phyloP scores from a whole-genome alignment of 1,140 invertebrate species.

The Macrocentrus cingulum region DNA sequence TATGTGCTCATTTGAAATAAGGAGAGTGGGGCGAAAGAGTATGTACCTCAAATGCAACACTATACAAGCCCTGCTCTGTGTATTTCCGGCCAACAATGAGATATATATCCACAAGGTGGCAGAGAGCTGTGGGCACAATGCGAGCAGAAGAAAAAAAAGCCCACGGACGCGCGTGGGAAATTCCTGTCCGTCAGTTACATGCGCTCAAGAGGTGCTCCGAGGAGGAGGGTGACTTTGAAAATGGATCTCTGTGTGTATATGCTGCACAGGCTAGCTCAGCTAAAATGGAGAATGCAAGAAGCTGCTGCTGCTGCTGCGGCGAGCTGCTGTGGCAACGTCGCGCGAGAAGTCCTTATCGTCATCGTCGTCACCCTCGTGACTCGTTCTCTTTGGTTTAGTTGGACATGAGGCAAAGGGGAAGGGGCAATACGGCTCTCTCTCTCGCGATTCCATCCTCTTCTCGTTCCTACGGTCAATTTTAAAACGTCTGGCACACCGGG shows the following conservation, averaged over 20 bases:
- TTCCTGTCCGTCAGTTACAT: not conserved
- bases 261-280: too few species aligned
- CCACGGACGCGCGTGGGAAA: conserved; percentile 1
- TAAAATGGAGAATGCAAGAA: too few species aligned
- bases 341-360: conserved; percentile 32
- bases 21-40: too few species aligned
- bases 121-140: conserved; percentile 1
- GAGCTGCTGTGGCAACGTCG: conserved; percentile 23
- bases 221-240: not conserved
- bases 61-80: too few species aligned
- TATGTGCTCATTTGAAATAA: too few species aligned
- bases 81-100: conserved; percentile 9
- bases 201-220: not conserved
- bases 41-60: too few species aligned
- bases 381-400: conserved; percentile 13
- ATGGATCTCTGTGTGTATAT: too few species aligned
- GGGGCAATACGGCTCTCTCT: conserved; percentile 3
- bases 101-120: conserved; percentile 13
- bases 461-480: conserved; percentile 36
- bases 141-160: not conserved
- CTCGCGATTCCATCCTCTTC: conserved; percentile 19
- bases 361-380: conserved; percentile 24
- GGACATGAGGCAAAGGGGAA: conserved; percentile 7
- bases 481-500: conserved; percentile 26
- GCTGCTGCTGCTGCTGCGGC: too few species aligned